Percentiles rank a stretch among this genome's conserved stretches.
phyloP scores from a whole-genome alignment of 1,140 invertebrate genomes.

The Drosophila sproati region DNA sequence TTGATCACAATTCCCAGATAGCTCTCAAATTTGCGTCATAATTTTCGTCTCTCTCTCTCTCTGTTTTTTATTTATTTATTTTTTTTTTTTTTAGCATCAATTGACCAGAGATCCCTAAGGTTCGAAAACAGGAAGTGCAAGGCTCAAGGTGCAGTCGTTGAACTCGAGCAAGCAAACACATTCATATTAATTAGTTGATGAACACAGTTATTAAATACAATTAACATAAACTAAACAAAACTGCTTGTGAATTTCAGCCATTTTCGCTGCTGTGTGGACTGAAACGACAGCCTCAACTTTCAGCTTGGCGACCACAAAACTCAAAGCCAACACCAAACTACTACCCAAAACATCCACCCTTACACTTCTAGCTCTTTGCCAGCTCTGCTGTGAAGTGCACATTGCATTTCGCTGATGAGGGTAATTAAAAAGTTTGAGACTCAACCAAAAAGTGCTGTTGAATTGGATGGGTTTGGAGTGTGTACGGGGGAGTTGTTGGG shows the following conservation, averaged over 20 bases:
- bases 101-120: conserved; percentile 47
- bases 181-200: conserved; percentile 60
- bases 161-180: conserved; percentile 36
- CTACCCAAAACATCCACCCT: neutral
- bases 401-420: conserved; percentile 73
- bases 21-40: conserved; percentile 50
- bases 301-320: conserved; percentile 9
- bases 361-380: neutral
- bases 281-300: neutral
- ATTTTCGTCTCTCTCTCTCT: neutral
- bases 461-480: conserved; percentile 36
- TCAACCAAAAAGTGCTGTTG: conserved; percentile 53
- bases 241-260: conserved; percentile 28
- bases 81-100: conserved; percentile 4
- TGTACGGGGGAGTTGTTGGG: neutral
- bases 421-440: conserved; percentile 76
- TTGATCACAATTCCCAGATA: conserved; percentile 59
- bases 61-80: neutral
- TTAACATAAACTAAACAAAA: conserved; percentile 56
- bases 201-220: conserved; percentile 51
- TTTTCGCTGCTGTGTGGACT: neutral
- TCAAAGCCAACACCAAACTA: conserved; percentile 1
- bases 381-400: conserved; percentile 33
- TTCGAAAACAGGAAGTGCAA: conserved; percentile 67
- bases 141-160: conserved; percentile 69